phyloP scores from a whole-genome alignment of 2,113 vertebrate species.

The Pseudopipra pipra region DNA sequence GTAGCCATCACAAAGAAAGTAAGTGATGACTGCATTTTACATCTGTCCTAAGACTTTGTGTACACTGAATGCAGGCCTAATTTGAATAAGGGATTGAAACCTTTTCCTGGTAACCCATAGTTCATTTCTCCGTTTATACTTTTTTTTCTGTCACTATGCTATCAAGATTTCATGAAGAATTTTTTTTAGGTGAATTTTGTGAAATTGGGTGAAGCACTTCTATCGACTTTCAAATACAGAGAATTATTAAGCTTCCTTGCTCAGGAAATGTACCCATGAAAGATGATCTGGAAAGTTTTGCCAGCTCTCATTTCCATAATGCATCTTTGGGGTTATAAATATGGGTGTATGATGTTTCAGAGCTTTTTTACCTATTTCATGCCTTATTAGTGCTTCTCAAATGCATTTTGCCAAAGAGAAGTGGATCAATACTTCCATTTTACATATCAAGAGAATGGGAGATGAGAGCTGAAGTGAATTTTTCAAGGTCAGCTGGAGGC shows the following conservation, averaged over 20 bases:
- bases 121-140: neutral
- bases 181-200: neutral
- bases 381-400: conserved; percentile 9
- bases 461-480: neutral
- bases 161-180: neutral
- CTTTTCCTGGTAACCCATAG: neutral
- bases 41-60: neutral
- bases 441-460: conserved; percentile 4
- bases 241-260: neutral
- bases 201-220: neutral
- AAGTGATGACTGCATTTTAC: neutral
- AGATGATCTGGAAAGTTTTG: neutral
- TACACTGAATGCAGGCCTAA: neutral
- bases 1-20: neutral
- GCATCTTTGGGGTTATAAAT: neutral
- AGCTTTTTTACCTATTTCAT: conserved; percentile 24
- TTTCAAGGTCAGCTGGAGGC: neutral
- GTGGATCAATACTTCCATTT: conserved; percentile 19
- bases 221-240: neutral
- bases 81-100: neutral
- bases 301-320: conserved; percentile 16
- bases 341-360: neutral
- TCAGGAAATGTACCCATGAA: neutral
- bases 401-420: neutral
- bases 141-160: neutral